These are phyloP conservation scores for Copsychus sechellarum DNA, from an alignment of 2,113 vertebrate species.

Conservation along the genomic window DNA sequence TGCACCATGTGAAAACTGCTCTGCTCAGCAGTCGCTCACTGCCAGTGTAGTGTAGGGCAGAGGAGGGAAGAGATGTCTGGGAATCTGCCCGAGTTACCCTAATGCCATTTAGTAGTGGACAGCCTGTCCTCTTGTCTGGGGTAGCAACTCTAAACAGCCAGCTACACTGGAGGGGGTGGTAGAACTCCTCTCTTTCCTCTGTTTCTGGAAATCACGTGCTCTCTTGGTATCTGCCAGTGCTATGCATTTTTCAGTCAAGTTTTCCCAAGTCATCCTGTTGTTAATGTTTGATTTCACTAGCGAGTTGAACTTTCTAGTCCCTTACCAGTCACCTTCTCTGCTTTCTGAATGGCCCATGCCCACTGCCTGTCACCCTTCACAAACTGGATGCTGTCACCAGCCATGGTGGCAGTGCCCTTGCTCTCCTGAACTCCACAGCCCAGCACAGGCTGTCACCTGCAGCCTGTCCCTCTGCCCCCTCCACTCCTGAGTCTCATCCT, in stretches of 20 bases:
- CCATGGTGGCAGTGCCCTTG: background rate
- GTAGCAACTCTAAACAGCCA: background rate
- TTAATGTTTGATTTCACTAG: background rate
- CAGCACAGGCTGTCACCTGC: background rate
- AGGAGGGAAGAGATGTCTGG: background rate
- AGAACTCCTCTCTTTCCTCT: background rate
- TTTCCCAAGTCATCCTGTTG: background rate
- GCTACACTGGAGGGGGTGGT: background rate
- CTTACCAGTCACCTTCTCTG: background rate
- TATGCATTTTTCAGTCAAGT: background rate
- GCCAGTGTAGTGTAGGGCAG: background rate
- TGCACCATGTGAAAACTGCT: rapidly evolving
- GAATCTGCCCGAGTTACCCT: background rate
- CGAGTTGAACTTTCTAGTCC: background rate
- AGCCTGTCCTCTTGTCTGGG: background rate
- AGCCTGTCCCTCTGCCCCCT: background rate
- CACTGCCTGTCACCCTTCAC: background rate
- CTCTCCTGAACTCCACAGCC: background rate
- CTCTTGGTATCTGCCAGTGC: background rate
- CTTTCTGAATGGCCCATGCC: background rate
- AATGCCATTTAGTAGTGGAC: background rate
- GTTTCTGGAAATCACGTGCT: background rate
- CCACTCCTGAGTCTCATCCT: rapidly evolving
- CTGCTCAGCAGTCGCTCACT: rapidly evolving
- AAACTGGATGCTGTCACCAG: background rate